These are phyloP conservation scores for Melinopterus prodromus DNA, from an alignment of 2,888 invertebrate genomes.

Conservation along the genomic window DNA sequence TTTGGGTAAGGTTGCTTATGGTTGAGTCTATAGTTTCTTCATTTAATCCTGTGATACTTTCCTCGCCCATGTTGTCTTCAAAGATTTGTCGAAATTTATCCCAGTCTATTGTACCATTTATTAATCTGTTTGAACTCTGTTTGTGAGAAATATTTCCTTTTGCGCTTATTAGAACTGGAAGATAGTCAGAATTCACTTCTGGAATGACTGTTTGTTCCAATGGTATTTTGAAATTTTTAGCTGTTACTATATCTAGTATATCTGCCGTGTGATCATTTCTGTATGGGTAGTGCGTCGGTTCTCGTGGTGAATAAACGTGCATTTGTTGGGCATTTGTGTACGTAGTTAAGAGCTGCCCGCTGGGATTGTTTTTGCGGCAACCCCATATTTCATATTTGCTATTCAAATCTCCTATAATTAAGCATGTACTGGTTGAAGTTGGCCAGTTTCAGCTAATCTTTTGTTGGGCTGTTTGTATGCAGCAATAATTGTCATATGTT, in stretches of 20 bases:
- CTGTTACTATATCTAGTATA: constrained; percentile 16
- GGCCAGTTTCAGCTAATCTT: constrained; percentile 6
- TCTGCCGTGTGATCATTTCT: constrained; percentile 19
- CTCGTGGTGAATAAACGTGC: neutral
- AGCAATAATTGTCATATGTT: constrained; percentile 4
- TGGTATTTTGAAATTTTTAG: constrained; percentile 10
- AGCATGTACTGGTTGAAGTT: neutral
- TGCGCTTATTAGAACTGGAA: constrained; percentile 14
- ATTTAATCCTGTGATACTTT: neutral
- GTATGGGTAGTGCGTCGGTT: constrained; percentile 21
- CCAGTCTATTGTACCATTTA: neutral
- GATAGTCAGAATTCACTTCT: constrained; percentile 7
- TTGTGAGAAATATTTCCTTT: neutral
- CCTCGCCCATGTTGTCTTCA: neutral
- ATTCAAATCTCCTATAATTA: constrained; percentile 20
- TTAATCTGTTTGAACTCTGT: neutral
- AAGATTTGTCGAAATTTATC: neutral
- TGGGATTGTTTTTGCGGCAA: constrained; percentile 15
- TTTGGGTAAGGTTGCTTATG: neutral
- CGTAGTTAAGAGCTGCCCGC: neutral
- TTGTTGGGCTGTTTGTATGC: constrained; percentile 21
- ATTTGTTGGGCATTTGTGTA: neutral
- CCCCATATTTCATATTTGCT: constrained; percentile 17
- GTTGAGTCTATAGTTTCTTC: neutral
- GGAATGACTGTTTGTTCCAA: constrained; percentile 4